Percentiles rank a stretch among this genome's conserved stretches.
phyloP scores from a whole-genome alignment of 37 sponge, comb jelly and placozoan genomes.

The Theonella swinhoei region DNA sequence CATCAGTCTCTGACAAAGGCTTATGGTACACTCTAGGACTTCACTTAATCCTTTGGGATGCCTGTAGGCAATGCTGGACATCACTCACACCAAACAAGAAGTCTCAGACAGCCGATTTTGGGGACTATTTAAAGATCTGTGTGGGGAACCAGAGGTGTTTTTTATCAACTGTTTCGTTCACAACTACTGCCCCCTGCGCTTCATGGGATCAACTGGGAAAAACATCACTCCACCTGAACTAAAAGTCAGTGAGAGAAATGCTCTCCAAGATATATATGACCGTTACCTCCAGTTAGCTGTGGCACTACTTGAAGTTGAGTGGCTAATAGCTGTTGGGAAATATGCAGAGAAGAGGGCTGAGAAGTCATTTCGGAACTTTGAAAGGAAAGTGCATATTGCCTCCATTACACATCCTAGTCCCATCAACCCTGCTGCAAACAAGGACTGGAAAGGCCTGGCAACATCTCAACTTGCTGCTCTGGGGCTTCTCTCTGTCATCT shows the following conservation, averaged over 20 bases:
- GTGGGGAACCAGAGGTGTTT: constrained; percentile 54
- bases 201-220: constrained; percentile 71
- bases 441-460: constrained; percentile 47
- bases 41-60: no score
- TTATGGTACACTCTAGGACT: no score
- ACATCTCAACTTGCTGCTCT: constrained; percentile 31
- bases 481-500: constrained; percentile 26
- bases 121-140: constrained; percentile 51
- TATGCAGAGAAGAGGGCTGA: constrained; percentile 64
- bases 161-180: constrained; percentile 79
- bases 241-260: constrained; percentile 11
- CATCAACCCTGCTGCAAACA: constrained; percentile 72
- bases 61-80: no score
- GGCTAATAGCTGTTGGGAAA: constrained; percentile 67
- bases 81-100: no score
- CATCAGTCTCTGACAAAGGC: no score
- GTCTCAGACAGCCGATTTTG: constrained; percentile 77
- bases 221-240: constrained; percentile 75
- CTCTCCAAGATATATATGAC: constrained; percentile 59
- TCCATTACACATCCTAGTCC: constrained; percentile 75
- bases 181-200: constrained; percentile 83
- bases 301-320: constrained; percentile 38
- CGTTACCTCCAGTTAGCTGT: constrained; percentile 24
- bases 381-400: constrained; percentile 4
- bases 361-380: not conserved